Evolutionary conservation across 2,888 invertebrate genomes (phyloP).

Genomic region (Amphimallon solstitiale): DNA sequence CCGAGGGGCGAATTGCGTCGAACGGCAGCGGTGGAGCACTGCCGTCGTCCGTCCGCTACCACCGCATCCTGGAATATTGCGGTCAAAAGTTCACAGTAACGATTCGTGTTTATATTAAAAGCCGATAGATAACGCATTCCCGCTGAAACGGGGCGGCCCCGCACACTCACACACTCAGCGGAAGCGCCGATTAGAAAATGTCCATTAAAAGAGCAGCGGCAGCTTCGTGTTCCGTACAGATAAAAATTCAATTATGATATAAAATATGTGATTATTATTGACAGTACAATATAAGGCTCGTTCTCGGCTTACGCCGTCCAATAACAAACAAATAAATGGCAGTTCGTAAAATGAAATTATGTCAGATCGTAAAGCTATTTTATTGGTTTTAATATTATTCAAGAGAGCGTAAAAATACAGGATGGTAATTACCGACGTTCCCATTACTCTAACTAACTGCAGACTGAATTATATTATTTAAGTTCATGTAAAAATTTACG

Average conservation of each 20-base stretch:
- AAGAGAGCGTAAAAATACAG: not conserved
- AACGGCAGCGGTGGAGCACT: no score
- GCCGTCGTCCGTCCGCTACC: no score
- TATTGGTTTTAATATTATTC: not conserved
- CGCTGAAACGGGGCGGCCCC: no score
- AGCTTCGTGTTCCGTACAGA: constrained; percentile 5
- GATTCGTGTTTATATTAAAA: not conserved
- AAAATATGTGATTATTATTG: constrained; percentile 26
- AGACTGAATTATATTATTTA: no score
- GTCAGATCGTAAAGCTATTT: not conserved
- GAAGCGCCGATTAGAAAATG: not conserved
- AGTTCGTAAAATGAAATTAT: constrained; percentile 8
- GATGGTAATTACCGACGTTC: not conserved
- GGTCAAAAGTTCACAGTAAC: not conserved
- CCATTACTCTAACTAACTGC: no score
- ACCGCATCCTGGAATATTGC: no score
- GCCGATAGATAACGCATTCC: not conserved
- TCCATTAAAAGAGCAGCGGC: not conserved
- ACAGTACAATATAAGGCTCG: constrained; percentile 4
- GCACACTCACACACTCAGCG: not conserved
- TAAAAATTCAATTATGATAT: constrained; percentile 23
- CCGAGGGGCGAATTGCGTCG: no score
- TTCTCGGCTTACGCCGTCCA: not conserved
- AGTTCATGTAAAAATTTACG: no score
- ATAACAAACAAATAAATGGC: not conserved